Percentiles rank a stretch among this genome's conserved stretches.
These are phyloP conservation scores for Aurelia aurita complex sp. Pacific DNA, from an alignment of 30 jellyfish, hydroid and myxozoan species.

Conservation along the genomic window DNA sequence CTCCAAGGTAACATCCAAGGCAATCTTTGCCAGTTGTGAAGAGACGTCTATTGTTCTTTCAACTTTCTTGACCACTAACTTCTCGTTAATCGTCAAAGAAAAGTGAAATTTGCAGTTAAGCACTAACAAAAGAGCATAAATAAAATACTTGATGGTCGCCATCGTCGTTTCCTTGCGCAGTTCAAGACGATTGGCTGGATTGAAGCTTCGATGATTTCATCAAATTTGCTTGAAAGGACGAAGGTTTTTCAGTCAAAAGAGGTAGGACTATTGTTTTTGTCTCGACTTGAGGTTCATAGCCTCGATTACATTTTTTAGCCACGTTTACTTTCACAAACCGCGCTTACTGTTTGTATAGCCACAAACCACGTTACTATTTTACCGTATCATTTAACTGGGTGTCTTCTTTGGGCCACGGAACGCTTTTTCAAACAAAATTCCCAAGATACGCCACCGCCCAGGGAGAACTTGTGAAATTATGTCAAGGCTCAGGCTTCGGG, in stretches of 20 bases:
- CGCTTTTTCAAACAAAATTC: too few species aligned
- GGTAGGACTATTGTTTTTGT: constrained; percentile 44
- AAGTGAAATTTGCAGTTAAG: constrained; percentile 25
- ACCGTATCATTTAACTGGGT: too few species aligned
- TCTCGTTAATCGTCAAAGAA: constrained; percentile 47
- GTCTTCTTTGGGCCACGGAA: too few species aligned
- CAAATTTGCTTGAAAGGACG: constrained; percentile 18
- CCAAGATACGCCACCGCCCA: too few species aligned
- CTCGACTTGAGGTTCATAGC: constrained; percentile 26
- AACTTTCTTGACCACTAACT: constrained; percentile 64
- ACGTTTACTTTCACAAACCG: constrained; percentile 13
- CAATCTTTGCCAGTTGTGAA: constrained; percentile 81
- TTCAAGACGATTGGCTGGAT: constrained; percentile 49
- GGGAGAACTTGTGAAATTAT: too few species aligned
- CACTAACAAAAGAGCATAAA: constrained; percentile 29
- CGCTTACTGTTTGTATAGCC: too few species aligned
- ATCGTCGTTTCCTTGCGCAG: constrained; percentile 3
- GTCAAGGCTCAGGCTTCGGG: too few species aligned
- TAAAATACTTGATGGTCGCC: constrained; percentile 1
- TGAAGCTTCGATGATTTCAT: neutral
- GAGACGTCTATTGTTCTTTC: constrained; percentile 84
- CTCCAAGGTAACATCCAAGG: constrained; percentile 57
- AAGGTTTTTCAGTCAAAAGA: constrained; percentile 25
- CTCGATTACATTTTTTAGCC: constrained; percentile 46
- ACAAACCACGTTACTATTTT: too few species aligned